Base-by-base conservation (phyloP, 2,888 invertebrate genomes). In the Cataglyphis cursor region DNA sequence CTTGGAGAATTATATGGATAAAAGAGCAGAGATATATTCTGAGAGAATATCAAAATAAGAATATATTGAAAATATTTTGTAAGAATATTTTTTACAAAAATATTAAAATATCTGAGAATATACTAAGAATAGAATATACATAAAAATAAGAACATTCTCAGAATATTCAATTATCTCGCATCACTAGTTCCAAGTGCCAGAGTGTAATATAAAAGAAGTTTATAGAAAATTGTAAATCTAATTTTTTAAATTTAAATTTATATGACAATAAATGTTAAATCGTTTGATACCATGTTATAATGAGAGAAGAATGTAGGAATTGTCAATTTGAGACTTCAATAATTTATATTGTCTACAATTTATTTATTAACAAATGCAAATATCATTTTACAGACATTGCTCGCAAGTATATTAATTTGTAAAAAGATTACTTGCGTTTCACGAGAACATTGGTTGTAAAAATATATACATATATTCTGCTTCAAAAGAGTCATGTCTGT, bases 341-440 rank as follows among this genome's bases (percentile, higher is more conserved):
- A 74, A 73, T 61, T 88, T 85, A 72, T 81, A 51, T 48, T 72
- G 64, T 61, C 41, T 83, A 61, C 82, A 75, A 70, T 88, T 82
- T 92, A 92, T 92, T 92, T 92, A 92, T 92, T 92, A 91, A 90
- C 86, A n/a, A 4, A 48, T 1, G 6, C 18, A 88, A 88, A 72
- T 83, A 64, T 84, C 38, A 51, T 87, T 87, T 86, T n/a, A n/a
- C 8, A 51, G n/a, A 51, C 70, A 81, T 85, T 54, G 80, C 73
- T 75, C 54, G 41, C 57, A 38, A 83, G 84, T 72, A 86, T 78
- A 81, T 72, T 82, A 87, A 87, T 88, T 84, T 87, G 85, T 90
- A 87, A 87, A 87, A 88, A 89, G 73, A 61, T 38, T 59, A 59
- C 10, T 80, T 61, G 24, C 21, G 28, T 80, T 68, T 73, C 31